Percentiles rank a stretch among this genome's conserved stretches.
These are phyloP conservation scores for Cynodonichthys magdalenae DNA, from an alignment of 2,797 vertebrate genomes.

Conservation along the genomic window DNA sequence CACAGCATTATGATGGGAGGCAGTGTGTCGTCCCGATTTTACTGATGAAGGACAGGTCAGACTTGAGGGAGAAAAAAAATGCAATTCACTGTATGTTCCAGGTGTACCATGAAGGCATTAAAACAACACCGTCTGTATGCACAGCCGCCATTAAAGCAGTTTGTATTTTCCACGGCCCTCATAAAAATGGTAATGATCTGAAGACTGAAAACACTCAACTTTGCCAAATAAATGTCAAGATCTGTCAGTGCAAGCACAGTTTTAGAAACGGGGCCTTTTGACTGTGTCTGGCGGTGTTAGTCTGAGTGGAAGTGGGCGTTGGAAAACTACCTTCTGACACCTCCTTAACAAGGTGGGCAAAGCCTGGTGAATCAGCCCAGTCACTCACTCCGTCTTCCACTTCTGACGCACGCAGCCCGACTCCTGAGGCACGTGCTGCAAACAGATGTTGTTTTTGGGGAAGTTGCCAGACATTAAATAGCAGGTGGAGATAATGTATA, in stretches of 20 bases:
- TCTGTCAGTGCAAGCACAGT: slow-evolving; percentile 65
- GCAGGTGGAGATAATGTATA: slow-evolving; percentile 66
- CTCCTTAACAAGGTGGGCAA: slow-evolving; percentile 80
- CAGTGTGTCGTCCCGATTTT: slow-evolving; percentile 35
- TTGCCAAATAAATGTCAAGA: slow-evolving; percentile 79
- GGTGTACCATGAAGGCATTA: slow-evolving; percentile 71
- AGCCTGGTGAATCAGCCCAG: slow-evolving; percentile 76
- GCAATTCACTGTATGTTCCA: slow-evolving; percentile 62
- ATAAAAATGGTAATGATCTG: slow-evolving; percentile 80
- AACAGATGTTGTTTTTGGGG: slow-evolving; percentile 80
- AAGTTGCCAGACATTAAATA: slow-evolving; percentile 67
- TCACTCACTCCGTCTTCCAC: slow-evolving; percentile 66
- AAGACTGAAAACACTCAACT: slow-evolving; percentile 75
- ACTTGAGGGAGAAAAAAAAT: slow-evolving; percentile 28
- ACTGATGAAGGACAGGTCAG: slow-evolving; percentile 32
- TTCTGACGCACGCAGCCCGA: slow-evolving; percentile 52
- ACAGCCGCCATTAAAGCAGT: slow-evolving; percentile 67
- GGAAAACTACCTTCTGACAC: slow-evolving; percentile 82
- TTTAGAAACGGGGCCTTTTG: slow-evolving; percentile 69
- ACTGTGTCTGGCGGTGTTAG: slow-evolving; percentile 70
- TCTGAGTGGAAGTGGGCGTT: slow-evolving; percentile 78
- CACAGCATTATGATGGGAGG: slow-evolving; percentile 15
- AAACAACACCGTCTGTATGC: slow-evolving; percentile 73
- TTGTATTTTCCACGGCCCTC: slow-evolving; percentile 77
- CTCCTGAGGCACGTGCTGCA: slow-evolving; percentile 53